Conservation (phyloP, 2,113 vertebrate species). For the Perca flavescens region DNA sequence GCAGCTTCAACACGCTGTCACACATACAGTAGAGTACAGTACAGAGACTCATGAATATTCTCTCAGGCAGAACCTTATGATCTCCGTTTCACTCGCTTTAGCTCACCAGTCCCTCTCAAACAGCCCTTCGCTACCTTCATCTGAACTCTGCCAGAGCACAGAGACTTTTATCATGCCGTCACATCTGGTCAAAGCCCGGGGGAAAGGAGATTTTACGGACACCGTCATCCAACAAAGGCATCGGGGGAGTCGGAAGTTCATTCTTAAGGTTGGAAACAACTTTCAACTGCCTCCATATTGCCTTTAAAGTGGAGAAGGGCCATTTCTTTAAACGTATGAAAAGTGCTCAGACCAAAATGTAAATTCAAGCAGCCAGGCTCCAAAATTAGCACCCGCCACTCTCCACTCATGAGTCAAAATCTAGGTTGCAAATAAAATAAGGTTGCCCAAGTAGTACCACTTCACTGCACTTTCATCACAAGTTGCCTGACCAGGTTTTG, state of each 20-base stretch:
- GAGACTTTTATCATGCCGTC: neutral
- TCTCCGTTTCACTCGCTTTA: neutral
- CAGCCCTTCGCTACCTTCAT: neutral
- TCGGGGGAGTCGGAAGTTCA: neutral
- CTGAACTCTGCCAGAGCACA: neutral
- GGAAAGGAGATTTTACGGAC: neutral
- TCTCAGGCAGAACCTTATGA: neutral
- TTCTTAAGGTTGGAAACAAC: neutral
- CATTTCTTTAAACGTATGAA: too few relatives aligned
- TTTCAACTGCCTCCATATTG: neutral
- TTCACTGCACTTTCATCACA: too few relatives aligned
- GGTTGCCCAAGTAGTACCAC: too few relatives aligned
- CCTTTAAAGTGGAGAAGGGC: neutral
- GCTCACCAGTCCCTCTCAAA: neutral
- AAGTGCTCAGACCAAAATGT: neutral
- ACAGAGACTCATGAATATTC: neutral
- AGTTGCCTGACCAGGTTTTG: too few relatives aligned
- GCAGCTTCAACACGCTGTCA: constrained; percentile 7
- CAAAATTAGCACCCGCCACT: too few relatives aligned
- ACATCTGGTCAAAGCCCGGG: neutral
- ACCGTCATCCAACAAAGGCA: neutral
- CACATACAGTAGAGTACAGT: neutral
- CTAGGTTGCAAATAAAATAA: too few relatives aligned
- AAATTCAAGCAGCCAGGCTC: too few relatives aligned
- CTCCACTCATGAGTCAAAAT: too few relatives aligned